A percentile compares a stretch with the other conserved stretches of the same genome.
These are phyloP conservation scores for Phaetusa simplex DNA, from an alignment of 2,113 vertebrate species.

Conservation along the genomic window DNA sequence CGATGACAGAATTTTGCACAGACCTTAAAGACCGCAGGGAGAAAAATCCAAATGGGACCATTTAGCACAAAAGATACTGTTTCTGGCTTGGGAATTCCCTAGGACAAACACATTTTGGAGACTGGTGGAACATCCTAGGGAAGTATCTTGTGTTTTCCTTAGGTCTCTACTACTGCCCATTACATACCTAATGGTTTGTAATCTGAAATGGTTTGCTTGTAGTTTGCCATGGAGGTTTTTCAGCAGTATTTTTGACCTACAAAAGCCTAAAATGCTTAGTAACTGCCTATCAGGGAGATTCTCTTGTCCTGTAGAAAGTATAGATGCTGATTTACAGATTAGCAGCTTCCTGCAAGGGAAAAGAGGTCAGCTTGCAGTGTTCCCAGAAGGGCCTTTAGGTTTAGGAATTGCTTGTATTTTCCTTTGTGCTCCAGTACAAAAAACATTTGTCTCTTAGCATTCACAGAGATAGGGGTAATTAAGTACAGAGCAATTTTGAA, in stretches of 20 bases:
- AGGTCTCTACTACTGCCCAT: background rate
- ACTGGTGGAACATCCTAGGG: background rate
- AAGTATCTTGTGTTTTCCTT: background rate
- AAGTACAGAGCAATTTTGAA: background rate
- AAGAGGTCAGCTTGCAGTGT: background rate
- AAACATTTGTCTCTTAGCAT: background rate
- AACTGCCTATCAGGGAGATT: background rate
- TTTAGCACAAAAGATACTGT: background rate
- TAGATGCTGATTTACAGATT: background rate
- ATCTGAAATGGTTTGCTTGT: background rate
- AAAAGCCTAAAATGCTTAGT: background rate
- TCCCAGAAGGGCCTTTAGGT: background rate
- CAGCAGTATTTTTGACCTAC: background rate
- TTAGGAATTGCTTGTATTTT: background rate
- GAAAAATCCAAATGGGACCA: background rate
- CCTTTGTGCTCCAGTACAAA: background rate
- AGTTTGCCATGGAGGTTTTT: background rate
- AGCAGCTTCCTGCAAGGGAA: background rate
- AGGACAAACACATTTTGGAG: background rate
- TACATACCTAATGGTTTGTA: background rate
- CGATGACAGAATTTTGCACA: background rate
- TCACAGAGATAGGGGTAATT: background rate
- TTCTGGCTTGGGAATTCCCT: background rate
- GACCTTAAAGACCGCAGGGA: background rate
- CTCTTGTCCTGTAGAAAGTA: background rate